Evolutionary conservation across 2,113 vertebrate species (phyloP), one percentile per base, ranked within the genome.

Genomic region (Cnemophilus loriae): DNA sequence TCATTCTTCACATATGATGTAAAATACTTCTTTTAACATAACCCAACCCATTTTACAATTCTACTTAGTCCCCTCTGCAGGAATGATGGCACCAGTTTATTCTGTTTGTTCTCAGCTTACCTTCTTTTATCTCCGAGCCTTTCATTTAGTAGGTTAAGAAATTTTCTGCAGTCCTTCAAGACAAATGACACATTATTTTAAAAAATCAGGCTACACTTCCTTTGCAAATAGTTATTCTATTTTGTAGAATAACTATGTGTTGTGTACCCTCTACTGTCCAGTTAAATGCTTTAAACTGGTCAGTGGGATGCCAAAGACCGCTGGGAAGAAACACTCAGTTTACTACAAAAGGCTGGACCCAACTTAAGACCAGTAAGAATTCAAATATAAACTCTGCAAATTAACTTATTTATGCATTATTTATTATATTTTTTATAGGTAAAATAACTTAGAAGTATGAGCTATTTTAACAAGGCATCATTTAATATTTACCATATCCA

Each of bases 71-170:
- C 9, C 8, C 28, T 27, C 46, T 20, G 18, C 37, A 41, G 9
- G 39, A 46, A 30, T 3, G 2, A 46, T 1, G 3, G 10, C 23
- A 82, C 6, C 19, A 50, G 14, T 32, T 82, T 50, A 57, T 21
- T 53, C 56, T 55, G 16, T 16, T 42, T 7, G 11, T 39, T 70
- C 28, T 60, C 7, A 39, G 5, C 95, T 94, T 97, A 99, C 99
- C 98, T 98, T 96, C 97, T 97, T 59, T 96, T 77, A 80, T 97
- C 95, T 50, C 97, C 98, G 94, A 98, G 97, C 68, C 95, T 98
- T 80, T 93, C 80, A 86, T 99, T 99, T 50, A 99, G 90, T 55
- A 91, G 75, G 89, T 99, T 99, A 87, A 99, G 98, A 98, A 99
- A 99, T 75, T 82, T 97, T 84, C 98, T 98, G 84, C 98, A 98